A percentile compares a stretch with the other conserved stretches of the same genome.
Conservation (phyloP, 2,888 invertebrate genomes). For the Aromia moschata region DNA sequence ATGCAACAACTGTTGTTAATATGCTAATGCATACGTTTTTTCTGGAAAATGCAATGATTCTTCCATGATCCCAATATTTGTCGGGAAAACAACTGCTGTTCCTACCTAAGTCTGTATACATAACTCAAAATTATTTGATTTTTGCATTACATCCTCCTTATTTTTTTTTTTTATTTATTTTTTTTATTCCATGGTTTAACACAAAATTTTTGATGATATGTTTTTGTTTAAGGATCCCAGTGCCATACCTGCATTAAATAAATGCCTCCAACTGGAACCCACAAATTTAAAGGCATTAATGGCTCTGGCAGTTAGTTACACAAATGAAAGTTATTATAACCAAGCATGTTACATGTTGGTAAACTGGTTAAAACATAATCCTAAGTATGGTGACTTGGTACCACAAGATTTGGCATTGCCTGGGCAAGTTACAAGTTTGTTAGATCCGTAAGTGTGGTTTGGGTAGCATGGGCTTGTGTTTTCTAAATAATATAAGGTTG, state of each 20-base stretch:
- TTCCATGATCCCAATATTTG: no score
- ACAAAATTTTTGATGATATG: no score
- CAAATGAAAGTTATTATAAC: constrained; percentile 93
- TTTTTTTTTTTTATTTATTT: no score
- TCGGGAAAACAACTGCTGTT: no score
- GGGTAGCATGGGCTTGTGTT: constrained; percentile 36
- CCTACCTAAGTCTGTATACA: no score
- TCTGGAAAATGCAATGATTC: no score
- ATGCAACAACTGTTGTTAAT: no score
- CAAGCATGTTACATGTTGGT: constrained; percentile 86
- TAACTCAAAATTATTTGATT: no score
- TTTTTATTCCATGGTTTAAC: background rate
- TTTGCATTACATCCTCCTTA: no score
- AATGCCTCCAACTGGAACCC: constrained; percentile 82
- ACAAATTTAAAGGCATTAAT: constrained; percentile 85
- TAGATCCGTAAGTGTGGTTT: constrained; percentile 61
- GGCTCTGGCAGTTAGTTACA: constrained; percentile 92
- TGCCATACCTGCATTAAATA: constrained; percentile 91
- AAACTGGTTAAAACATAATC: constrained; percentile 81
- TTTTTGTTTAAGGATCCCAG: constrained; percentile 74
- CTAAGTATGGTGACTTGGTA: constrained; percentile 81
- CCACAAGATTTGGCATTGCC: constrained; percentile 65
- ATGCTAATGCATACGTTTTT: no score
- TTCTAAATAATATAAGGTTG: constrained; percentile 25
- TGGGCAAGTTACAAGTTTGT: constrained; percentile 64